Percentiles rank a stretch among this genome's conserved stretches.
These are phyloP conservation scores for Cephalopterus ornatus DNA, from an alignment of 2,113 vertebrate species.

Conservation along the genomic window DNA sequence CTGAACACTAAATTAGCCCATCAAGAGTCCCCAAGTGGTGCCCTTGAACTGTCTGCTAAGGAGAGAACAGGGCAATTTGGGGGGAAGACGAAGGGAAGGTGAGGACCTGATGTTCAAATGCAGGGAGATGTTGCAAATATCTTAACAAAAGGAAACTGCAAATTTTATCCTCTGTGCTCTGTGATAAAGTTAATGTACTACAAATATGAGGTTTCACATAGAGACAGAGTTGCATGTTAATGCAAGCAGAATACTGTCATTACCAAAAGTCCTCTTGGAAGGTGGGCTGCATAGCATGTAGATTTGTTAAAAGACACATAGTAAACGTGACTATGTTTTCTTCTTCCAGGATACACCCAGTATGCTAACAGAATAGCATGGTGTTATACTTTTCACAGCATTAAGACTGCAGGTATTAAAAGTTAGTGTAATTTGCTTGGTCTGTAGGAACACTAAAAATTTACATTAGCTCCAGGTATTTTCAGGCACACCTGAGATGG, in stretches of 20 bases:
- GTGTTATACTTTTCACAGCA: neutral
- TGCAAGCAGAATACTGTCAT: neutral
- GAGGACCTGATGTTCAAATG: neutral
- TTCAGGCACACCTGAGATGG: neutral
- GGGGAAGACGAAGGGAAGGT: neutral
- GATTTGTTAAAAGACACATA: neutral
- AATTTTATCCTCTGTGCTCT: neutral
- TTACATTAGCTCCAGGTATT: neutral
- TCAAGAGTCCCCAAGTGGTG: conserved; percentile 17
- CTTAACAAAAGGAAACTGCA: neutral
- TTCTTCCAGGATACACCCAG: neutral
- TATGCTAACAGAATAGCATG: neutral
- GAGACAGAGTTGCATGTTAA: neutral
- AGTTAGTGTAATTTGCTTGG: neutral
- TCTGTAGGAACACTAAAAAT: neutral
- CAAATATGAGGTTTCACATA: neutral
- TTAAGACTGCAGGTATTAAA: neutral
- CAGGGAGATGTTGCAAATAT: neutral
- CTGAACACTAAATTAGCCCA: neutral
- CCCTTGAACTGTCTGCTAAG: neutral
- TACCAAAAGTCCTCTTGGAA: neutral
- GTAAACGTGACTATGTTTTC: neutral
- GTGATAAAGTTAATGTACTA: neutral
- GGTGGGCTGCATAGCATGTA: neutral
- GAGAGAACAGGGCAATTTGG: conserved; percentile 30